Base-by-base conservation (phyloP, 2,797 vertebrate species). In the Geotrypetes seraphini region DNA sequence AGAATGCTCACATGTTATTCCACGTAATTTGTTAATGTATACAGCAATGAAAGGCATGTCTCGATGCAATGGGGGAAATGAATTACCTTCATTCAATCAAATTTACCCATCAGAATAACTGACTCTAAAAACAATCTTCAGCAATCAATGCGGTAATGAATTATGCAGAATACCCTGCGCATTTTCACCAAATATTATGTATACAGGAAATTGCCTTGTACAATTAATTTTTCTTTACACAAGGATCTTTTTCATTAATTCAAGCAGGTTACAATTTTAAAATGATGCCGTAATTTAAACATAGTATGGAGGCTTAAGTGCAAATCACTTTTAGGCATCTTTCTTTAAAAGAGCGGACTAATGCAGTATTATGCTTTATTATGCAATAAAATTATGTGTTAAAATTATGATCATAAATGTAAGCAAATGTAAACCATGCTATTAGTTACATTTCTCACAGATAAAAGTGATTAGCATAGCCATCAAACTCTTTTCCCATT, bases 381-480 rank as follows among this genome's bases (percentile, higher is more conserved):
- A 71, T 51, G 75, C 68, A 81, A 84, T 85, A 85, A 85, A 85
- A 83, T 79, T 74, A 77, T 78, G 73, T 68, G 70, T 75, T 79
- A 68, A 81, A 84, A 85, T 84, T 80, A 79, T 65, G 69, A 75
- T 75, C 80, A 78, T 84, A 85, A 85, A 84, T 78, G 82, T 76
- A 75, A 71, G 63, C 69, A 81, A 83, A 83, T 83, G 77, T 83
- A 84, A 81, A 83, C 71, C 67, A 73, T 75, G 79, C 79, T 75
- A 84, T 85, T 84, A 84, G 80, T 84, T 81, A 85, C 81, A 77
- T 85, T 81, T 81, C n/a, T 77, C 73, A 72, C 70, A 77, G 78
- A 85, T 83, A 84, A 83, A 82, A 84, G 78, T 81, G 75, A 85
- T 85, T 85, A 85, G 80, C 79, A 83, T 83, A 79, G 75, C 79